These are phyloP conservation scores for Andrena camellia DNA, from an alignment of 2,888 invertebrate genomes.

Conservation along the genomic window DNA sequence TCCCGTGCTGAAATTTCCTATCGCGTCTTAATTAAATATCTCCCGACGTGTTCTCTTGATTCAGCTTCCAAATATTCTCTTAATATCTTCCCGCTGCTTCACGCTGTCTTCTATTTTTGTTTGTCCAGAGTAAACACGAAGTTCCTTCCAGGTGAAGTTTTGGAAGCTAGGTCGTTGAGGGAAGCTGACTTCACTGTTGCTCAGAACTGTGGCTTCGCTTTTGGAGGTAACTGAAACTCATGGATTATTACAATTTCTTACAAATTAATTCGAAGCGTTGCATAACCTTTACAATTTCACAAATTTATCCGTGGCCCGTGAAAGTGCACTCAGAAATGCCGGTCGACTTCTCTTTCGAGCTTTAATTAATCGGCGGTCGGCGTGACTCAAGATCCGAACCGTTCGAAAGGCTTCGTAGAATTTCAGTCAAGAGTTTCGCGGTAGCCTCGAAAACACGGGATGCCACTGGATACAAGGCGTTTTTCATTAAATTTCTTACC, in stretches of 20 bases:
- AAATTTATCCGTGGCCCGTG: conserved; percentile 29
- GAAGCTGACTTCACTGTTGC: not conserved
- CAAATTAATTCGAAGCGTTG: not conserved
- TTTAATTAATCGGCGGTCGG: conserved; percentile 45
- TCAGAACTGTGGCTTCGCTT: not conserved
- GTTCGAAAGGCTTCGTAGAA: conserved; percentile 30
- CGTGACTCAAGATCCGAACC: conserved; percentile 22
- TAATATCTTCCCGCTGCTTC: not conserved
- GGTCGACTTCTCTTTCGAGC: conserved; percentile 29
- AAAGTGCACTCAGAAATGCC: not conserved
- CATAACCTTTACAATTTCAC: not conserved
- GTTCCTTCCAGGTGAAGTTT: not conserved
- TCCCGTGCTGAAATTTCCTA: conserved; percentile 34
- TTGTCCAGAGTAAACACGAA: not conserved
- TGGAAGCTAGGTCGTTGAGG: not conserved
- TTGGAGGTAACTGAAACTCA: not conserved
- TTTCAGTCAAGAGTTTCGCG: conserved; percentile 48
- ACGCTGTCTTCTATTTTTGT: too few relatives aligned
- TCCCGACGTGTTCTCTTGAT: not conserved
- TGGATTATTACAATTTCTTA: not conserved
- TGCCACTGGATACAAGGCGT: conserved; percentile 15
- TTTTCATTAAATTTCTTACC: conserved; percentile 57
- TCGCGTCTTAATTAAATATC: conserved; percentile 48
- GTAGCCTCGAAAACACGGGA: conserved; percentile 38
- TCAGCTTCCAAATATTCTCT: not conserved